A percentile compares a stretch with the other conserved stretches of the same genome.
phyloP scores from a whole-genome alignment of 2,888 invertebrate genomes.

The Sepiola atlantica region DNA sequence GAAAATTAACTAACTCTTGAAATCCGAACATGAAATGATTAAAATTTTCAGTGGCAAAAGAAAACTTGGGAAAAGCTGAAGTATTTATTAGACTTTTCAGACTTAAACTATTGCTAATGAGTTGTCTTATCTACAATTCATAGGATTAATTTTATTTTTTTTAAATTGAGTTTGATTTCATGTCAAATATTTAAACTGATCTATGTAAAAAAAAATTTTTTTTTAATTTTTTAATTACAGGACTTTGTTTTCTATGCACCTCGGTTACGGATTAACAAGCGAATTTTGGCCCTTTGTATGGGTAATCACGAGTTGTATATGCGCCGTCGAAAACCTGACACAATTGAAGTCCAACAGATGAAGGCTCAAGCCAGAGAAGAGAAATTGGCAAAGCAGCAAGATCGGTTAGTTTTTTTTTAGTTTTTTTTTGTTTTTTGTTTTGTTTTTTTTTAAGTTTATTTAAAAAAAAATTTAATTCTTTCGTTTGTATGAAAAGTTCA shows the following conservation, averaged over 20 bases:
- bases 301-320: slow-evolving; percentile 99
- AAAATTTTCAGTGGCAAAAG: too few relatives aligned
- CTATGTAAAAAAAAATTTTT: too few relatives aligned
- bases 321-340: slow-evolving; percentile 98
- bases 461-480: neutral
- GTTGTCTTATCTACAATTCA: too few relatives aligned
- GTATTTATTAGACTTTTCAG: too few relatives aligned
- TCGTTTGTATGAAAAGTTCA: neutral
- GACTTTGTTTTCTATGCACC: slow-evolving; percentile 99
- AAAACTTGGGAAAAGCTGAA: too few relatives aligned
- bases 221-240: slow-evolving; percentile 68
- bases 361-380: slow-evolving; percentile 98
- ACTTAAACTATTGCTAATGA: too few relatives aligned
- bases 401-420: slow-evolving; percentile 80
- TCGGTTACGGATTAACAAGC: slow-evolving; percentile 97
- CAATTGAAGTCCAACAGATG: slow-evolving; percentile 99
- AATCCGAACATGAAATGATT: too few relatives aligned
- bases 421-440: too few relatives aligned
- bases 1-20: too few relatives aligned
- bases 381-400: slow-evolving; percentile 94
- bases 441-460: neutral
- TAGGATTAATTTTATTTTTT: too few relatives aligned
- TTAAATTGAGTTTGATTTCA: too few relatives aligned
- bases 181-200: neutral
- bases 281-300: slow-evolving; percentile 98